Conservation (phyloP, 2,113 vertebrate genomes). For the Actenoides hombroni region DNA sequence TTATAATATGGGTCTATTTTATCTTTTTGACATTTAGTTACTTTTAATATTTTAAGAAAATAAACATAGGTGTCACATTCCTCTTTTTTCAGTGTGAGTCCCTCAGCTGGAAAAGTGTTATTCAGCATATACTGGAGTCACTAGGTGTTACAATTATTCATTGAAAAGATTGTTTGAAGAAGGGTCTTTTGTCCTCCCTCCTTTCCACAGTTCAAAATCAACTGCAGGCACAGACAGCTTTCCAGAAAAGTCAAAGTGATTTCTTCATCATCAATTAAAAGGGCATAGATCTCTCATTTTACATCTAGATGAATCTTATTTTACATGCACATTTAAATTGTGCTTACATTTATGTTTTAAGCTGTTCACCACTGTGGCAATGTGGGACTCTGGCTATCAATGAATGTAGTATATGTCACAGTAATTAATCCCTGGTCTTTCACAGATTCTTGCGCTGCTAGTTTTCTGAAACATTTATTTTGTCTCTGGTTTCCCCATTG, state of each 20-base stretch:
- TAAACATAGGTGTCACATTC: neutral
- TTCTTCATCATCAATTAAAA: neutral
- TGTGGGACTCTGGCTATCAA: neutral
- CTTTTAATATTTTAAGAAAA: neutral
- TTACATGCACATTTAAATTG: neutral
- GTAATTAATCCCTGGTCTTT: neutral
- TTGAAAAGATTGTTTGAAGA: neutral
- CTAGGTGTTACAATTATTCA: neutral
- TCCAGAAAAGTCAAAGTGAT: neutral
- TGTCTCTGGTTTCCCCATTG: neutral
- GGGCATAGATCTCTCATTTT: neutral
- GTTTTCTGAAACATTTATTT: conserved; percentile 13
- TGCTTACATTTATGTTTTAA: neutral
- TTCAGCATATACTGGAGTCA: neutral
- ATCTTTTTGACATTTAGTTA: neutral
- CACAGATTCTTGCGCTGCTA: neutral
- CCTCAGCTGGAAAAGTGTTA: neutral
- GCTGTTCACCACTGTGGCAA: neutral
- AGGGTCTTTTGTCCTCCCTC: neutral
- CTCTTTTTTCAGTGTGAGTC: neutral
- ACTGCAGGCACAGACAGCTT: neutral
- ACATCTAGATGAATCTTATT: neutral
- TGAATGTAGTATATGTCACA: neutral
- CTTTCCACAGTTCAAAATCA: neutral
- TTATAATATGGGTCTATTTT: neutral